phyloP scores from a whole-genome alignment of 2,113 vertebrate genomes.

The Amphilophus citrinellus region DNA sequence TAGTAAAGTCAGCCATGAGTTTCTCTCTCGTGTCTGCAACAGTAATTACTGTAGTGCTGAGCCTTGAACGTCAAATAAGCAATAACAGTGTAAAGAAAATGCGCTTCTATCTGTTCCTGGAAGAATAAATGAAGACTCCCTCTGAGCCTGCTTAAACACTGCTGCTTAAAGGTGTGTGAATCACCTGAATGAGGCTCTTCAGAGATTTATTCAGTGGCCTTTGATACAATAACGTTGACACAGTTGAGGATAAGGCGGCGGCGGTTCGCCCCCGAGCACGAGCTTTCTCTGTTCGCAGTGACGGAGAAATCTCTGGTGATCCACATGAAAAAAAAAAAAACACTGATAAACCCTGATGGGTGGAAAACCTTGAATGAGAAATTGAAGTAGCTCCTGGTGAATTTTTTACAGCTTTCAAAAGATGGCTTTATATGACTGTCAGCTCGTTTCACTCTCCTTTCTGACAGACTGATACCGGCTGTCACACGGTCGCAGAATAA shows the following conservation, averaged over 20 bases:
- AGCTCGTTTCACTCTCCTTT: too few relatives aligned
- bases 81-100: background rate
- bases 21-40: background rate
- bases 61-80: background rate
- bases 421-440: too few relatives aligned
- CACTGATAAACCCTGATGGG: background rate
- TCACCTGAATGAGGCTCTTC: constrained; percentile 46
- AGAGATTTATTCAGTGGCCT: constrained; percentile 34
- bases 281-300: constrained; percentile 28
- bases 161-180: constrained; percentile 20
- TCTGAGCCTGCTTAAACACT: background rate
- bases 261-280: constrained; percentile 9
- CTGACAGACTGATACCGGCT: too few relatives aligned
- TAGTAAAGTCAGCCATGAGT: background rate
- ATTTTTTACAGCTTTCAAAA: too few relatives aligned
- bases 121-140: background rate
- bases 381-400: too few relatives aligned
- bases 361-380: too few relatives aligned
- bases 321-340: background rate
- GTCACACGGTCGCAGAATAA: background rate
- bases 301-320: constrained; percentile 40
- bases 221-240: constrained; percentile 35
- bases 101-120: background rate
- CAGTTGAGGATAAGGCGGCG: constrained; percentile 14
- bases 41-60: background rate